Base-by-base conservation (phyloP, 2,888 invertebrate species). In the Diarsia brunnea region DNA sequence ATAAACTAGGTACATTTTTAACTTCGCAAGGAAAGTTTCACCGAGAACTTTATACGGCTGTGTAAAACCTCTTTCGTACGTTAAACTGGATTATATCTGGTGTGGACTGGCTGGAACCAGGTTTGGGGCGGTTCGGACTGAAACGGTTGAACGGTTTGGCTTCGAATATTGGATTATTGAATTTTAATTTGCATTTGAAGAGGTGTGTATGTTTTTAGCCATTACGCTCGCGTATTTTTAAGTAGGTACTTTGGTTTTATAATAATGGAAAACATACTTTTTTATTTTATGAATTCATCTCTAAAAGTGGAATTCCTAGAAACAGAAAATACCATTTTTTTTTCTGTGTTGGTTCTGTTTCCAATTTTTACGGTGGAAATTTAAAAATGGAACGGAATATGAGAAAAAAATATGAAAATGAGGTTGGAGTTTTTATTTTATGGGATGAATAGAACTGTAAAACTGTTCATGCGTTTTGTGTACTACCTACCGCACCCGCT, bases 1-100 rank as follows among this genome's bases (percentile, higher is more conserved):
- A 75, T 84, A 73, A 79, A 84, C 78, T 81, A 75, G 63, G 74
- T 81, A 78, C 75, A 88, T 89, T 87, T 89, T 84, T 85, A 89
- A 84, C 83, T 81, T 79, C 16, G 61, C 53, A 47, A 72, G 70
- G 60, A 31, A 75, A 81, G 67, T 82, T 79, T 27, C 19, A 58
- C 14, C n/a, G 67, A 11, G 21, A 80, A 84, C 75, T 88, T 87
- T 78, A 79, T 71, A 81, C 67, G 60, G 53, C 58, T 77, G 55
- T 69, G 64, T 76, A 75, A 86, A 81, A 77, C 71, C 79, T 66
- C 49, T 77, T 79, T 67, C 60, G 74, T 68, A 63, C 71, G 69
- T 77, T 83, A 73, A 82, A 83, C 85, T 47, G 82, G 82, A 70
- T 53, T 85, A 84, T 86, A 84, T 85, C 87, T 85, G 84, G 84